Conservation (phyloP, 1,140 invertebrate genomes). For the Goniozus legneri region DNA sequence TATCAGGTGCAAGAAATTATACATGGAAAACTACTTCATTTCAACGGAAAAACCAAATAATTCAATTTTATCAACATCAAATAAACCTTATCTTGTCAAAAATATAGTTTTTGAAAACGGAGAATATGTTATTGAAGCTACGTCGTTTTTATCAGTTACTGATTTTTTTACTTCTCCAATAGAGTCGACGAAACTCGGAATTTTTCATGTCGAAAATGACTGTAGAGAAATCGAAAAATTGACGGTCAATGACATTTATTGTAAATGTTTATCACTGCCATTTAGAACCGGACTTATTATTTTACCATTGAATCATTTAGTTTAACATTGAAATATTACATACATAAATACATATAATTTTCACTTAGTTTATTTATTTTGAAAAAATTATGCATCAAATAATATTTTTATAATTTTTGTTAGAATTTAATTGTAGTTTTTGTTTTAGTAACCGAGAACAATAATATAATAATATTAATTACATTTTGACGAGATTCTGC, state of each 20-base stretch:
- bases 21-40: not conserved
- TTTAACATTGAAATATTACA: not conserved
- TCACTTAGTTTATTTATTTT: too few relatives aligned
- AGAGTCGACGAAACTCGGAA: not conserved
- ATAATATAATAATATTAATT: too few relatives aligned
- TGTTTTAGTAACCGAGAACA: too few relatives aligned
- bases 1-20: not conserved
- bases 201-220: not conserved
- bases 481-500: too few relatives aligned
- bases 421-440: too few relatives aligned
- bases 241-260: not conserved
- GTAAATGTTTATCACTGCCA: not conserved
- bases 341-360: too few relatives aligned
- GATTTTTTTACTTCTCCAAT: not conserved
- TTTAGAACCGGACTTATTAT: not conserved
- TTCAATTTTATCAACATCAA: not conserved
- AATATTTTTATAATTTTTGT: too few relatives aligned
- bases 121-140: not conserved
- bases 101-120: not conserved
- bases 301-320: not conserved
- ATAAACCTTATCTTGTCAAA: not conserved
- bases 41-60: not conserved
- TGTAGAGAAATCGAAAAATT: not conserved
- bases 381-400: too few relatives aligned
- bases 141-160: not conserved